phyloP scores from a whole-genome alignment of 2,888 invertebrate species.

The Diarsia rubi region DNA sequence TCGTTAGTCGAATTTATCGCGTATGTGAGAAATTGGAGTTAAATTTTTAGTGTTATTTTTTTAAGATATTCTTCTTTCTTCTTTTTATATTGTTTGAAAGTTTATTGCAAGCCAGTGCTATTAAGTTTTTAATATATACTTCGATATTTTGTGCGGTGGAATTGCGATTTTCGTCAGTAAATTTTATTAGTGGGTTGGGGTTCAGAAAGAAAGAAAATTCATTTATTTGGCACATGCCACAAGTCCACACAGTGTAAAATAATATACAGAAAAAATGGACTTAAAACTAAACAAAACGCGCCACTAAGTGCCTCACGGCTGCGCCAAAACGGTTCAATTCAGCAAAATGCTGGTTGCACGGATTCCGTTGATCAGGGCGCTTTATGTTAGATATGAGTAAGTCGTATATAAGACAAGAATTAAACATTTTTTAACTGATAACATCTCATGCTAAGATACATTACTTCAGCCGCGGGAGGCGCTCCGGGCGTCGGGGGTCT shows the following conservation, averaged over 20 bases:
- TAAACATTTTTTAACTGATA: neutral
- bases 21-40: conserved; percentile 53
- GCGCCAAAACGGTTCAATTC: too few species aligned
- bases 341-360: too few species aligned
- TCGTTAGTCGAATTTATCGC: conserved; percentile 63
- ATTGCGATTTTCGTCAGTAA: neutral
- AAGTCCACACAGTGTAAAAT: too few species aligned
- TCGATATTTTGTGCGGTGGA: neutral
- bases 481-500: too few species aligned
- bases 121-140: conserved; percentile 30
- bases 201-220: too few species aligned
- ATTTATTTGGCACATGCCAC: too few species aligned
- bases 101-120: neutral
- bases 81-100: conserved; percentile 11
- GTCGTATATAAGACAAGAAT: neutral
- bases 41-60: conserved; percentile 39
- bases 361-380: neutral
- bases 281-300: too few species aligned
- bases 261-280: too few species aligned
- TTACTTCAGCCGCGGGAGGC: too few species aligned
- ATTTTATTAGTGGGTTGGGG: neutral
- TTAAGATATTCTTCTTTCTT: conserved; percentile 33
- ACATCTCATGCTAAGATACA: neutral
- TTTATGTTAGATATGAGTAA: neutral
- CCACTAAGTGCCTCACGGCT: too few species aligned